A percentile compares a stretch with the other conserved stretches of the same genome.
Evolutionary conservation across 2,888 invertebrate species (phyloP).

Genomic region (Protophormia terraenovae): DNA sequence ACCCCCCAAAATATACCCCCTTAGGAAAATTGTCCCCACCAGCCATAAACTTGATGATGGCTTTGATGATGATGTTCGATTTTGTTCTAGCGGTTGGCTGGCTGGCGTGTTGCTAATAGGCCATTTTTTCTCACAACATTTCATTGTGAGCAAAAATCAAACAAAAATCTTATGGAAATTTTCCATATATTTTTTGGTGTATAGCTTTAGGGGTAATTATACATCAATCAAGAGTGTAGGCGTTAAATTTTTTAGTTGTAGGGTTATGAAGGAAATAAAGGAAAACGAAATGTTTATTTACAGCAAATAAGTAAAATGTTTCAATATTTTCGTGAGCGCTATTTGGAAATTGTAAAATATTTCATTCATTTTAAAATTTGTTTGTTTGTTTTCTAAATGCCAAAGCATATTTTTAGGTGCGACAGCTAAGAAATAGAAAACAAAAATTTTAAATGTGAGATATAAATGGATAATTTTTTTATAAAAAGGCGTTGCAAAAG

Average conservation of each 20-base stretch:
- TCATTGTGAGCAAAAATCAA: background rate
- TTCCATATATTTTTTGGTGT: background rate
- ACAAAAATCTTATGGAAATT: background rate
- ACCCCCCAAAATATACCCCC: no score
- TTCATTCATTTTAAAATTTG: background rate
- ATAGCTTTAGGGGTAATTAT: slow-evolving; percentile 57
- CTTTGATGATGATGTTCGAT: background rate
- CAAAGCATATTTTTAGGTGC: background rate
- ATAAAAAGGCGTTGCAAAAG: background rate
- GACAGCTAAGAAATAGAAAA: background rate
- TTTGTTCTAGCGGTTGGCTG: no score
- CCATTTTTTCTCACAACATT: slow-evolving; percentile 48
- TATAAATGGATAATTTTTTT: background rate
- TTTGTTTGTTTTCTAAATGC: background rate
- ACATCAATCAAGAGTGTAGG: slow-evolving; percentile 62
- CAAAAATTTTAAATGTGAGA: background rate
- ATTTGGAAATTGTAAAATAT: background rate
- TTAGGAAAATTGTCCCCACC: slow-evolving; percentile 5
- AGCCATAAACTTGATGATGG: slow-evolving; percentile 6
- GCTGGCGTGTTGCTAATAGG: slow-evolving; percentile 47
- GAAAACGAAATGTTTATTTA: slow-evolving; percentile 6
- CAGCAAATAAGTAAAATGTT: background rate
- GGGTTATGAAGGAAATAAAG: background rate
- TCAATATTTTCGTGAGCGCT: background rate
- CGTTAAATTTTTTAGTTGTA: slow-evolving; percentile 47